Evolutionary conservation across 2,888 invertebrate genomes (phyloP).

Genomic region (Catocala nupta): DNA sequence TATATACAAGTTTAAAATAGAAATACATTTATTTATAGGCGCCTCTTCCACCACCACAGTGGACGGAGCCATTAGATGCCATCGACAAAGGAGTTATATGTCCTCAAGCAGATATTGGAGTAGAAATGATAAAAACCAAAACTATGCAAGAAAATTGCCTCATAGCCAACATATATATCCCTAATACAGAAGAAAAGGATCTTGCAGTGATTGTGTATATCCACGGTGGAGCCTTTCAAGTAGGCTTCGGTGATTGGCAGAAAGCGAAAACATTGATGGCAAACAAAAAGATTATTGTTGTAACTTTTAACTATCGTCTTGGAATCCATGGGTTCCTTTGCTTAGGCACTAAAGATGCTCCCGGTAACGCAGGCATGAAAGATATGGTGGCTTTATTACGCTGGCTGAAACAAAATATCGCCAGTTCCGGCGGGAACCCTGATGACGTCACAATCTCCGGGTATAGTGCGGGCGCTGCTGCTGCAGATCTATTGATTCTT

Average conservation of each 20-base stretch:
- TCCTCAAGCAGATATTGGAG: not conserved
- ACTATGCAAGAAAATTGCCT: conserved; percentile 67
- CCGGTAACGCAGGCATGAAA: conserved; percentile 71
- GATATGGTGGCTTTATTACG: conserved; percentile 64
- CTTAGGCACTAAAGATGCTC: conserved; percentile 58
- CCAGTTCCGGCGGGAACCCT: conserved; percentile 66
- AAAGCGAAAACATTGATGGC: conserved; percentile 43
- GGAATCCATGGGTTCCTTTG: conserved; percentile 62
- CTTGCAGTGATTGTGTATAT: conserved; percentile 58
- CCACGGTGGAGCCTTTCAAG: conserved; percentile 60
- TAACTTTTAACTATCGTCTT: conserved; percentile 63
- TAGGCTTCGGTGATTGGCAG: conserved; percentile 47
- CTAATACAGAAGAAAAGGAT: conserved; percentile 58
- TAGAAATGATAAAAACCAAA: conserved; percentile 7
- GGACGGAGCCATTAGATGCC: not conserved
- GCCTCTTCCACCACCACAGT: not conserved
- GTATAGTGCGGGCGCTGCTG: conserved; percentile 59
- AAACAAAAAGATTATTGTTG: conserved; percentile 51
- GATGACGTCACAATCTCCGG: conserved; percentile 65
- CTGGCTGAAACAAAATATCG: conserved; percentile 68
- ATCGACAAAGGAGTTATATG: not conserved
- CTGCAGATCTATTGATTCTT: conserved; percentile 62
- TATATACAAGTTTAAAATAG: too few species aligned
- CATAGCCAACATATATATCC: conserved; percentile 71
- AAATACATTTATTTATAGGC: not conserved